Evolutionary conservation across 2,797 vertebrate genomes (phyloP), one percentile per base, ranked within the genome.

Genomic region (Leptoclinus maculatus): DNA sequence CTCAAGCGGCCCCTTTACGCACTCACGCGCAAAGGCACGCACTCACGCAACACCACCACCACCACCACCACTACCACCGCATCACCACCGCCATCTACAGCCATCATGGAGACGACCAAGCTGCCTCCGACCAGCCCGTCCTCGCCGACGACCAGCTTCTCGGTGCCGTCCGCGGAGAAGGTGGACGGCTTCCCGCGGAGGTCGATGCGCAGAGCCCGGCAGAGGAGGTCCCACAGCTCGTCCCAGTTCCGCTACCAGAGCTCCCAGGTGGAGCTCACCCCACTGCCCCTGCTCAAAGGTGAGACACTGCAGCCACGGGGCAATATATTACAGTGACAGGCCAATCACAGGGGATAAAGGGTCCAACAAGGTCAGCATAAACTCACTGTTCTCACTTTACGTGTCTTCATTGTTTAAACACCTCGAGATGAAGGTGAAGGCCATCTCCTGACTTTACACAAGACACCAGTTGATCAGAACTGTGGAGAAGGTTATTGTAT

Each of bases 241-340:
- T 98, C 97, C 78, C 97, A 98, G 92, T 98, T 98, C 93, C 97
- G 97, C 77, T 98, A 98, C 91, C 97, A 98, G 95, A 97, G 97
- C 91, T 97, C 96, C 89, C 97, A 97, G 93, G 97, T 97, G 93
- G 97, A 98, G 92, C 96, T 98, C 78, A 97, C 96, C 1, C 94
- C 97, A 0, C 95, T 98, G 87, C 97, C 97, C 49, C 94, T 96
- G 83, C 95, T 98, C 81, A 98, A 97, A 97, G 97, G 97, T 98
- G 93, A 93, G 96, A 47, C n/a, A 43, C 72, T 66, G 56, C 74
- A 69, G n/a, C 45, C 79, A 32, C 9, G 32, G 51, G 45, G 54
- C 60, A 29, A 14, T 19, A 39, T 21, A 23, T 63, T 17, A 54
- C 5, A 69, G 67, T 16, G 45, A 57, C 2, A 45, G 39, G 19